These are phyloP conservation scores for Phrynocephalus versicolor DNA, from an alignment of 2,113 vertebrate genomes.

Conservation along the genomic window DNA sequence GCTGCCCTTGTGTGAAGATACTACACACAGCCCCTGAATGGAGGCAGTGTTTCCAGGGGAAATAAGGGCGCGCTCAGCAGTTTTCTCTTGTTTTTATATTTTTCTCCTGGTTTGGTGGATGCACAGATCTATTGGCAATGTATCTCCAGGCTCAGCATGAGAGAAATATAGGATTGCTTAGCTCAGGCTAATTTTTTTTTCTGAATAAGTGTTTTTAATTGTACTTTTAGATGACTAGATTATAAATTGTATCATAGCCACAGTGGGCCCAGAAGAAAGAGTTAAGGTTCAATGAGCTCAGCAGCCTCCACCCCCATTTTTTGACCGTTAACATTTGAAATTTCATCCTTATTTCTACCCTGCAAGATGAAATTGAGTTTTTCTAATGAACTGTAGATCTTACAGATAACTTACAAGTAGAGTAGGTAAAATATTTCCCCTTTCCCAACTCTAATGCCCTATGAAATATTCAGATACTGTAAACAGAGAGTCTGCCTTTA, in stretches of 20 bases:
- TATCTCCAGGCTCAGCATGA: background rate
- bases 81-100: background rate
- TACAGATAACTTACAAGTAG: background rate
- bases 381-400: background rate
- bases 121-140: too few species aligned
- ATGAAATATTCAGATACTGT: constrained; percentile 27
- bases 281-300: background rate
- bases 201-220: background rate
- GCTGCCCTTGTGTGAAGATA: background rate
- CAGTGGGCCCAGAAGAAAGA: background rate
- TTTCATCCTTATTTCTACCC: background rate
- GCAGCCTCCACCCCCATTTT: background rate
- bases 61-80: too few species aligned
- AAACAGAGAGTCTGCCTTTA: constrained; percentile 33
- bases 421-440: background rate
- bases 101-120: background rate
- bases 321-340: background rate
- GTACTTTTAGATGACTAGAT: background rate
- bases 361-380: background rate
- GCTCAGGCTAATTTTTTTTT: too few species aligned
- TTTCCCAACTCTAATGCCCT: background rate
- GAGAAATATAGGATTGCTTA: background rate
- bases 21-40: background rate
- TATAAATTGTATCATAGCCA: too few species aligned
- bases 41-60: background rate